These are phyloP conservation scores for Microcebus griseorufus DNA, from an alignment of 2,113 vertebrate species.

Conservation along the genomic window DNA sequence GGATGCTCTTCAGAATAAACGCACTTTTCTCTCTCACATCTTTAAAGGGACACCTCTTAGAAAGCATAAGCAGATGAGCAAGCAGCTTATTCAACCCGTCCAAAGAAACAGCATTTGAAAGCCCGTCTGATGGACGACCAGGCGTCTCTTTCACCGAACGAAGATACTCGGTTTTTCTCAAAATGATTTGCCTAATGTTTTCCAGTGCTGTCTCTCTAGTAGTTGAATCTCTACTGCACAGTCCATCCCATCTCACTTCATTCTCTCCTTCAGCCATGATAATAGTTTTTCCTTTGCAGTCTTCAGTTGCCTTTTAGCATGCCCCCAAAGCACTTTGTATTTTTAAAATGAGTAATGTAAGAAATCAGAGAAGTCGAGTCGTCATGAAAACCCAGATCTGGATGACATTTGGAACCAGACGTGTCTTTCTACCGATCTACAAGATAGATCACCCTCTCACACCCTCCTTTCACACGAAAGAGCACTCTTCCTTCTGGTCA, in stretches of 20 bases:
- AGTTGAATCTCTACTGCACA: slow-evolving; percentile 89
- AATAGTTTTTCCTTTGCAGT: not conserved
- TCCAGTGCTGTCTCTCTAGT: slow-evolving; percentile 90
- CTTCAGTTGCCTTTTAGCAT: slow-evolving; percentile 65
- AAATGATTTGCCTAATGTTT: slow-evolving; percentile 88
- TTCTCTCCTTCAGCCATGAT: slow-evolving; percentile 91
- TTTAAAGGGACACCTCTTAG: slow-evolving; percentile 93
- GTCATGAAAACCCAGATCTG: slow-evolving; percentile 12
- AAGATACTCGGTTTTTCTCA: slow-evolving; percentile 86
- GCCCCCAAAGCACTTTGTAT: not conserved
- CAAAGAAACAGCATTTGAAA: slow-evolving; percentile 34
- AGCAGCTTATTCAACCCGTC: slow-evolving; percentile 90
- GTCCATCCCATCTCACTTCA: slow-evolving; percentile 90
- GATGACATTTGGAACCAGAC: not conserved
- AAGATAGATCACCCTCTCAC: not conserved
- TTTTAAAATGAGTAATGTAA: slow-evolving; percentile 12
- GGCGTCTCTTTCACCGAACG: slow-evolving; percentile 70
- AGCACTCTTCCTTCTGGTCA: slow-evolving; percentile 20
- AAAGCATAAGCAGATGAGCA: slow-evolving; percentile 94
- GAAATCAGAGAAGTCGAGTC: slow-evolving; percentile 1
- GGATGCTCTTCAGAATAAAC: slow-evolving; percentile 88
- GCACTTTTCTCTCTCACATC: slow-evolving; percentile 90
- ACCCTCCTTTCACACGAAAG: not conserved
- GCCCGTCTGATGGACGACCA: slow-evolving; percentile 19
- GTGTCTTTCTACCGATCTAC: not conserved